Conservation (phyloP, 2,888 invertebrate genomes). For the Adelphocoris suturalis region DNA sequence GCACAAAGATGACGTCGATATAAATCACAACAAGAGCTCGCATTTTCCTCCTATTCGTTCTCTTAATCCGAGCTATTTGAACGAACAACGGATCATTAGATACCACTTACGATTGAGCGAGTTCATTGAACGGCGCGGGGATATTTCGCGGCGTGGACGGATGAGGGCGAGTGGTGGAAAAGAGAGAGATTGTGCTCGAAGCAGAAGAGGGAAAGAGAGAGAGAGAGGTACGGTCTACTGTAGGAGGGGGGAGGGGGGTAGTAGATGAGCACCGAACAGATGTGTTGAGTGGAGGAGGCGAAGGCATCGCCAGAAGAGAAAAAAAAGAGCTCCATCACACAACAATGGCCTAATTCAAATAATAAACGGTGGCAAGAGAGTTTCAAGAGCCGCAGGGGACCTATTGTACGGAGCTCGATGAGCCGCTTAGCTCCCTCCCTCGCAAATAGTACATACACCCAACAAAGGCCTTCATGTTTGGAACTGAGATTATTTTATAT, state of each 20-base stretch:
- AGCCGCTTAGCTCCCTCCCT: constrained; percentile 70
- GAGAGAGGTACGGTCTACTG: not conserved
- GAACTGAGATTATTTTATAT: constrained; percentile 72
- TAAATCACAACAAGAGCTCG: too few species aligned
- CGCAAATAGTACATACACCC: constrained; percentile 70
- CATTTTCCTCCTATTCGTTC: not conserved
- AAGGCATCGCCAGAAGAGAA: constrained; percentile 61
- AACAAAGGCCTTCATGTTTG: constrained; percentile 71
- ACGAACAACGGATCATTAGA: constrained; percentile 27
- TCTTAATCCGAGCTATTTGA: not conserved
- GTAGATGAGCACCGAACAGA: constrained; percentile 57
- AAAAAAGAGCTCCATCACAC: constrained; percentile 60
- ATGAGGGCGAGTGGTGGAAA: constrained; percentile 18
- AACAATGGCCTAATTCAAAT: constrained; percentile 75
- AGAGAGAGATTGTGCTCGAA: not conserved
- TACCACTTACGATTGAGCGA: constrained; percentile 5
- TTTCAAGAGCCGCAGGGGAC: constrained; percentile 68
- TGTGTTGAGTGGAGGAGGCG: constrained; percentile 57
- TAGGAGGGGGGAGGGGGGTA: constrained; percentile 10
- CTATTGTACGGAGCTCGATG: constrained; percentile 60
- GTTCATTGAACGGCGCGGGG: not conserved
- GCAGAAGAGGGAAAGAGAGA: not conserved
- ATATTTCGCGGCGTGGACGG: constrained; percentile 2
- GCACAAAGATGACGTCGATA: too few species aligned
- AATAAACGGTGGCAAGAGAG: constrained; percentile 74